Evolutionary conservation across 2,797 vertebrate genomes (phyloP).

Genomic region (Acanthornis magna): DNA sequence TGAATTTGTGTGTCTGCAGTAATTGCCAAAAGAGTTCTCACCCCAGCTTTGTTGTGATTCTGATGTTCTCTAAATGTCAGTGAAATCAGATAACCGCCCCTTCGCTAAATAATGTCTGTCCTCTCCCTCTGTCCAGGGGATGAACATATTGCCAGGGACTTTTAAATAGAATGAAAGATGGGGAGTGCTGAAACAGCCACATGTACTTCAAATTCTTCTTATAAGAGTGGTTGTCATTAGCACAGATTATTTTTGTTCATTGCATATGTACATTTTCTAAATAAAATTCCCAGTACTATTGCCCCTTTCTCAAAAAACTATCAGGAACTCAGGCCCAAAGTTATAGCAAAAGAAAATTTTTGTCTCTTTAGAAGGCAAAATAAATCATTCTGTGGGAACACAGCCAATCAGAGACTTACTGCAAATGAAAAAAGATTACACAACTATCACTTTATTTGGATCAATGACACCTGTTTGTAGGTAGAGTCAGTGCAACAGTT

Average conservation of each 20-base stretch:
- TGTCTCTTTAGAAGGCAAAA: slow-evolving; percentile 3
- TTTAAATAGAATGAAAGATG: slow-evolving; percentile 75
- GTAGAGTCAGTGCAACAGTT: not conserved
- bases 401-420: not conserved
- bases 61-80: slow-evolving; percentile 40
- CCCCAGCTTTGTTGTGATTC: slow-evolving; percentile 35
- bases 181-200: slow-evolving; percentile 60
- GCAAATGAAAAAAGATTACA: not conserved
- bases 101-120: slow-evolving; percentile 22
- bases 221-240: slow-evolving; percentile 58
- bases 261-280: slow-evolving; percentile 12
- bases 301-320: not conserved
- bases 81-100: slow-evolving; percentile 42
- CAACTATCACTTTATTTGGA: not conserved
- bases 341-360: not conserved
- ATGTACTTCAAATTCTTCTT: slow-evolving; percentile 62
- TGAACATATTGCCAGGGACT: slow-evolving; percentile 67
- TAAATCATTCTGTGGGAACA: not conserved
- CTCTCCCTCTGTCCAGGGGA: slow-evolving; percentile 23
- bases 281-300: not conserved
- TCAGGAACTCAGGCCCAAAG: not conserved
- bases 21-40: slow-evolving; percentile 38
- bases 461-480: not conserved
- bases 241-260: slow-evolving; percentile 67
- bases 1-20: slow-evolving; percentile 8